Percentiles rank a stretch among this genome's conserved stretches.
Conservation (phyloP, 2,113 vertebrate species). For the Tor tambroides region DNA sequence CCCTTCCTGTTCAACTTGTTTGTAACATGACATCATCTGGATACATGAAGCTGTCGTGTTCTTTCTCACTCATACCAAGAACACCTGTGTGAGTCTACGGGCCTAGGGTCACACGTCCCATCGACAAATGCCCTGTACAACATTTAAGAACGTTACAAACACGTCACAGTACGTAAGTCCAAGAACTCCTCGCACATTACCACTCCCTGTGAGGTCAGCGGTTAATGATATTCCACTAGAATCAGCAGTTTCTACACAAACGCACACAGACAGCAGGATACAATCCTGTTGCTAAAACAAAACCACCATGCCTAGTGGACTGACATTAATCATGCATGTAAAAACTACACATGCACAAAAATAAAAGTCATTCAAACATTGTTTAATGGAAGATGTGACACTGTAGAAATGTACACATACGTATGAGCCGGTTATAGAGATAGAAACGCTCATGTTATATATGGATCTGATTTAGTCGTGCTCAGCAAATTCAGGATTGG, state of each 20-base stretch:
- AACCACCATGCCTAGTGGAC: background rate
- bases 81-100: background rate
- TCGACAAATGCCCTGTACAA: background rate
- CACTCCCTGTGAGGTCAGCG: background rate
- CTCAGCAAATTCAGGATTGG: conserved; percentile 33
- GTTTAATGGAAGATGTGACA: background rate
- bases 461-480: conserved; percentile 1
- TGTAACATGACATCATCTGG: background rate
- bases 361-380: background rate
- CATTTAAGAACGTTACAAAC: background rate
- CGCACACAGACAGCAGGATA: background rate
- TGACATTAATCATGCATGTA: background rate
- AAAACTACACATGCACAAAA: background rate
- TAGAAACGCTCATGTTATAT: background rate
- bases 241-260: background rate
- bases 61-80: background rate
- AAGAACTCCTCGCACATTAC: background rate
- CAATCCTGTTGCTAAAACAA: background rate
- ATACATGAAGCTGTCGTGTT: background rate
- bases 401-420: background rate
- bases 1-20: background rate
- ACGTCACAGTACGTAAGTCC: background rate
- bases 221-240: background rate
- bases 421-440: background rate
- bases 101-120: background rate